A percentile compares a stretch with the other conserved stretches of the same genome.
Evolutionary conservation across 2,888 invertebrate species (phyloP).

Genomic region (Malachius bipustulatus): DNA sequence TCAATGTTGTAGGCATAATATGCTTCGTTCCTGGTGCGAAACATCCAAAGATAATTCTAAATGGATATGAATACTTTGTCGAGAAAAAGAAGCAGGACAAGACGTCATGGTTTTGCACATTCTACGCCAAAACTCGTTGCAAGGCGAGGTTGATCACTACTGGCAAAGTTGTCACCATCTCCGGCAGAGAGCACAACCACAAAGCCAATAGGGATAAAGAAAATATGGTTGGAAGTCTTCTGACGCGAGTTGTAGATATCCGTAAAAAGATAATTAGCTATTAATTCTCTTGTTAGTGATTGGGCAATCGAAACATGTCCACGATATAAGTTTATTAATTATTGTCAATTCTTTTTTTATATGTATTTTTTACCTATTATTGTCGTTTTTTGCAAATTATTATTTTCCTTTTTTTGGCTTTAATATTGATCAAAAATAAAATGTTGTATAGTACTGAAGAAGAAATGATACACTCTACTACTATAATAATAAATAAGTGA

Average conservation of each 20-base stretch:
- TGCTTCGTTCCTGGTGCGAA: constrained; percentile 12
- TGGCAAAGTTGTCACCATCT: constrained; percentile 6
- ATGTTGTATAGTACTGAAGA: too few species aligned
- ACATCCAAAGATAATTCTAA: constrained; percentile 12
- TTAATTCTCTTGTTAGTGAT: too few species aligned
- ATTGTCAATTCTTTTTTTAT: too few species aligned
- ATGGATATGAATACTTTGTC: constrained; percentile 12
- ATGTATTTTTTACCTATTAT: too few species aligned
- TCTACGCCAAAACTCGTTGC: constrained; percentile 9
- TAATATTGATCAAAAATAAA: too few species aligned
- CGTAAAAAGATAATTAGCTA: too few species aligned
- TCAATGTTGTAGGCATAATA: constrained; percentile 18
- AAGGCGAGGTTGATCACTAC: constrained; percentile 10
- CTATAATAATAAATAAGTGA: too few species aligned
- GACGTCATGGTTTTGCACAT: constrained; percentile 12
- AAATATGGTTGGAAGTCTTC: constrained; percentile 12
- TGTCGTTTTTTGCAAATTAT: too few species aligned
- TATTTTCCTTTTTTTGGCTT: too few species aligned
- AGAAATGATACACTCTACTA: too few species aligned
- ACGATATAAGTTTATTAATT: too few species aligned
- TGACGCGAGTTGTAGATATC: constrained; percentile 17
- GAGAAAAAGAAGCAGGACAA: constrained; percentile 9
- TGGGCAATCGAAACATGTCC: too few species aligned
- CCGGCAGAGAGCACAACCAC: constrained; percentile 15
- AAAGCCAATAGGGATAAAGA: constrained; percentile 4